A percentile compares a stretch with the other conserved stretches of the same genome.
These are phyloP conservation scores for Drosophila sordidapex DNA, from an alignment of 2,888 invertebrate genomes.

Conservation along the genomic window DNA sequence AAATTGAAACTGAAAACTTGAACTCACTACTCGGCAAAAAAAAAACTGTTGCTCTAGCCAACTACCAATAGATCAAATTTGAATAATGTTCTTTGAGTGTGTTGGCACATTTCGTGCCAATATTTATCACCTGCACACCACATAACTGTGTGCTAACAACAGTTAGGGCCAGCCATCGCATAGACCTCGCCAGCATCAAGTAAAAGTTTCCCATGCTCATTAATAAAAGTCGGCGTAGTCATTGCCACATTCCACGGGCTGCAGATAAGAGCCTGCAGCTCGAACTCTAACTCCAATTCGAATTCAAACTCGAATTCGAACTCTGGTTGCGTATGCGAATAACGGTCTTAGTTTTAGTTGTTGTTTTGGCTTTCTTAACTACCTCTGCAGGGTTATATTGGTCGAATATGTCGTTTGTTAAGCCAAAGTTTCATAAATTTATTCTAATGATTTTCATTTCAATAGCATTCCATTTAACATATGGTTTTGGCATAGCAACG, in stretches of 20 bases:
- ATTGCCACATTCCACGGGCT: constrained; percentile 18
- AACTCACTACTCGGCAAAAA: not conserved
- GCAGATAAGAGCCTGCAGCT: constrained; percentile 26
- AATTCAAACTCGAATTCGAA: not conserved
- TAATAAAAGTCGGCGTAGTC: constrained; percentile 12
- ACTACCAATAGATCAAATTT: constrained; percentile 18
- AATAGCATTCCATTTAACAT: not conserved
- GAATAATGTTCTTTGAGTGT: constrained; percentile 7
- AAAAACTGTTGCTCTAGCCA: constrained; percentile 2
- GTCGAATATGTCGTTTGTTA: constrained; percentile 6
- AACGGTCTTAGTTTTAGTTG: constrained; percentile 26
- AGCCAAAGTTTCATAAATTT: not conserved
- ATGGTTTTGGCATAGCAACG: not conserved
- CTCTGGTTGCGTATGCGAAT: constrained; percentile 13
- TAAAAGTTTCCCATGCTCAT: constrained; percentile 46
- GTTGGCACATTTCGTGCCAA: constrained; percentile 30
- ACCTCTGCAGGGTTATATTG: constrained; percentile 1
- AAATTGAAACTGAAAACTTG: constrained; percentile 23
- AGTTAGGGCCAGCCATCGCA: constrained; percentile 27
- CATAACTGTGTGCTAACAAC: constrained; percentile 26
- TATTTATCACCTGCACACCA: constrained; percentile 31
- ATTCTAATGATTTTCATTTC: not conserved
- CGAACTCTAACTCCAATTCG: not conserved
- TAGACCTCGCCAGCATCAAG: constrained; percentile 22
- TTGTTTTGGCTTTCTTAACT: constrained; percentile 16